Base-by-base conservation (phyloP, 2,888 invertebrate species). In the Amphimallon solstitiale region DNA sequence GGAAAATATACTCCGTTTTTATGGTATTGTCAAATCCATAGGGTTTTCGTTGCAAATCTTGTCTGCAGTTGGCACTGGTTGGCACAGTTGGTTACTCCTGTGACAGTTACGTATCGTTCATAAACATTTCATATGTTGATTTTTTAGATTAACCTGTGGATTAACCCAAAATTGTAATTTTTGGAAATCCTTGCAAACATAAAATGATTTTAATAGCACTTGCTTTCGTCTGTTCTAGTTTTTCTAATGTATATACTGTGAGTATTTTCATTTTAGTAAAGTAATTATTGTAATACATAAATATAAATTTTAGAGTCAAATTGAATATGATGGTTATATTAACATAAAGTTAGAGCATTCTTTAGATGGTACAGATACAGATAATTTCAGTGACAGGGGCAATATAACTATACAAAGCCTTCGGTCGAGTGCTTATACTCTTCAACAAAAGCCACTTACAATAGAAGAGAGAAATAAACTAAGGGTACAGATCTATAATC, bases 271-370 rank as follows among this genome's bases (percentile, higher is more conserved):
- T 17, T 34, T 29, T 14, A 4, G 7, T 2, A 21, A 3, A 45
- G 34, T 14, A 2, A 37, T 12, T 46, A 5, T n/a, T 34, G 17
- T 45, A n/a, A 38, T 15, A 35, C 17, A 35, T 56, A 38, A 2
- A 43, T 61, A 29, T 45, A 40, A 45, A 29, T 81, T 81, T 60
- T 72, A 88, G 88, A 84, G 82, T 52, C 86, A 86, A 73, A 79
- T 92, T 69, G 92, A 93, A 76, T 90, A 90, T 75, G 92, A 93
- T 81, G 89, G 91, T 29, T 90, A 90, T 87, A 79, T 92, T 15
- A 88, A 87, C 68, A 86, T 93, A 71, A 88, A 89, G 78, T 81
- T 93, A 68, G 87, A 88, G 74, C 93, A 93, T 79, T 86, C 89
- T 1, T 77, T 92, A 52, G 86, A 88, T 12, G 78, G 82, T 71